phyloP scores from a whole-genome alignment of 2,797 vertebrate genomes.

The Crenichthys baileyi region DNA sequence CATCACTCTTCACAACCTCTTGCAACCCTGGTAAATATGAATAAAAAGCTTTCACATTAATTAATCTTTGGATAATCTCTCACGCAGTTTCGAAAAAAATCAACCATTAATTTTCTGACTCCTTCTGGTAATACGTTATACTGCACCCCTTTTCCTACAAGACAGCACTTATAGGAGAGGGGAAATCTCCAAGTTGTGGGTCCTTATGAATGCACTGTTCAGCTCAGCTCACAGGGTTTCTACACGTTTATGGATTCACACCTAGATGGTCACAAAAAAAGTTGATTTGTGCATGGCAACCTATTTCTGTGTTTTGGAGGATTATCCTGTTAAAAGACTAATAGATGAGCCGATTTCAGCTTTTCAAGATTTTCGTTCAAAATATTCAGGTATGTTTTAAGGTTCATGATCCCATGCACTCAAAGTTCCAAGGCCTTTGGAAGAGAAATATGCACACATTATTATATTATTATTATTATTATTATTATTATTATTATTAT shows the following conservation, averaged over 20 bases:
- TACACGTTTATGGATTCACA: background rate
- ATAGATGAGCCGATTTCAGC: background rate
- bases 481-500: too few relatives aligned
- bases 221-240: background rate
- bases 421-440: background rate
- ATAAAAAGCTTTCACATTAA: background rate
- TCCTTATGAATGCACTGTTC: background rate
- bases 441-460: background rate
- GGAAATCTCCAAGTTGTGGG: background rate
- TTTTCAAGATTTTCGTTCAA: background rate
- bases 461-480: too few relatives aligned
- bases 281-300: background rate
- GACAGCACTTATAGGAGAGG: background rate
- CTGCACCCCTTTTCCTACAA: too few relatives aligned
- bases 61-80: background rate
- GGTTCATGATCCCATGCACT: background rate
- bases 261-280: background rate
- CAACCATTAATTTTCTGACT: background rate
- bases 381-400: background rate
- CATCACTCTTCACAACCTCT: background rate
- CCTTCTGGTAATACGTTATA: too few relatives aligned
- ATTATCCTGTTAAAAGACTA: background rate
- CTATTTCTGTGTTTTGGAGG: background rate
- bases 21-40: constrained; percentile 2
- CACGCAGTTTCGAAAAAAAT: background rate